Evolutionary conservation across 2,888 invertebrate species (phyloP), one percentile per base, ranked within the genome.

Genomic region (Drymonia ruficornis): DNA sequence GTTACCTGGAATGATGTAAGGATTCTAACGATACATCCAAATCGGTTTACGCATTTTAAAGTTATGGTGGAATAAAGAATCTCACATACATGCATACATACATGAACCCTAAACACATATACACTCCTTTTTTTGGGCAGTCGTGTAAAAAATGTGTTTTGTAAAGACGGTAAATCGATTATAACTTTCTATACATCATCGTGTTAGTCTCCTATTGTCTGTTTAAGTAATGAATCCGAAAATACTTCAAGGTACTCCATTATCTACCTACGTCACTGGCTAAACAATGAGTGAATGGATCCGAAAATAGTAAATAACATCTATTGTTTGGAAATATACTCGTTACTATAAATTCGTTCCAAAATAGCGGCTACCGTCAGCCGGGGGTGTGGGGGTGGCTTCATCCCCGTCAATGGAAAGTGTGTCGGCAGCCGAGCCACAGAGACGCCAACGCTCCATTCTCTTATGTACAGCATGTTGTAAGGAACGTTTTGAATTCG

Each of bases 401-500:
- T 69, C 71, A 72, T 70, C 77, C 79, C 86, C 83, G 88, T 90
- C 91, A 89, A 89, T 89, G 88, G 86, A 85, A 87, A 87, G 83
- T 84, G 85, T 87, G 88, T 89, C 93, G 89, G 84, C 72, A 70
- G 61, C 78, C 83, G 83, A 91, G 93, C 86, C 91, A 83, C 69
- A 78, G 80, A 79, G 93, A 83, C 93, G 93, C 84, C 83, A 70
- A 52, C 53, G 53, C 59, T 52, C 43, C 42, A 47, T 55, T 59
- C 57, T 50, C 55, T 52, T 56, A 58, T 63, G 54, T 64, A 76
- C 70, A 72, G 72, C 55, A 38, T 70, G 67, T 70, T 67, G 54
- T 48, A 59, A 66, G 49, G 62, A 67, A 59, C 58, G 53, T 52
- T 62, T 60, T 64, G 50, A 70, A 59, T 53, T 50, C 56, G 42